Conservation (phyloP, 35 echinoderm and acorn worm genomes). For the Diadema setosum region DNA sequence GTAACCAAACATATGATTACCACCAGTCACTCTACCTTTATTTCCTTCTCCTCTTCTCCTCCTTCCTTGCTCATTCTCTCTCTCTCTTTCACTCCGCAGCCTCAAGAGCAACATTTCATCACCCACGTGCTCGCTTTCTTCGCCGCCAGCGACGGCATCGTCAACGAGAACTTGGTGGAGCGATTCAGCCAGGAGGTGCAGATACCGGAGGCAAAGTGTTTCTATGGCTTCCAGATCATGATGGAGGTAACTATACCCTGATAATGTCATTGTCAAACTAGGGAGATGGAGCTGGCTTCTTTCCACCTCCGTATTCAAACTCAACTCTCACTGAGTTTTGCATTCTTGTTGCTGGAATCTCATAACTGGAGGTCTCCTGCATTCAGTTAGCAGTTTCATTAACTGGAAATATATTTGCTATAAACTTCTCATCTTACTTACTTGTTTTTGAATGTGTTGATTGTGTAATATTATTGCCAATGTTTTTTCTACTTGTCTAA, state of each 20-base stretch:
- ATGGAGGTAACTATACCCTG: conserved; percentile 97
- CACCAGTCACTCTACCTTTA: not conserved
- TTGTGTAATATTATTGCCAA: no score
- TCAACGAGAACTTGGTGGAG: conserved; percentile 93
- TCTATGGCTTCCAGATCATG: conserved; percentile 98
- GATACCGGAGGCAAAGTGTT: conserved; percentile 82
- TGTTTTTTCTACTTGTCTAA: no score
- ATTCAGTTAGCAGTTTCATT: no score
- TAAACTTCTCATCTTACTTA: no score
- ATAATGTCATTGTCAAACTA: no score
- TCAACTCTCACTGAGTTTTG: no score
- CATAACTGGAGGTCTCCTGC: no score
- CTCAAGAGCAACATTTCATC: conserved; percentile 72
- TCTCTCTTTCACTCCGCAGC: not conserved
- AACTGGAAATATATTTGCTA: no score
- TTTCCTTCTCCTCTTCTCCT: not conserved
- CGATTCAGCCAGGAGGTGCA: conserved; percentile 91
- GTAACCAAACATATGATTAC: not conserved
- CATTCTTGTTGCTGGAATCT: no score
- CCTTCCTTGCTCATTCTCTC: not conserved
- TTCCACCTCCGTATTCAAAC: no score
- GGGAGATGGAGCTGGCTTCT: no score
- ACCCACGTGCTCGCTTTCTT: conserved; percentile 92
- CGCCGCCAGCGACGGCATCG: conserved; percentile 95
- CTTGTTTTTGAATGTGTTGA: no score